Base-by-base conservation (phyloP, 1,140 invertebrate genomes). In the Papilio aristodemus region DNA sequence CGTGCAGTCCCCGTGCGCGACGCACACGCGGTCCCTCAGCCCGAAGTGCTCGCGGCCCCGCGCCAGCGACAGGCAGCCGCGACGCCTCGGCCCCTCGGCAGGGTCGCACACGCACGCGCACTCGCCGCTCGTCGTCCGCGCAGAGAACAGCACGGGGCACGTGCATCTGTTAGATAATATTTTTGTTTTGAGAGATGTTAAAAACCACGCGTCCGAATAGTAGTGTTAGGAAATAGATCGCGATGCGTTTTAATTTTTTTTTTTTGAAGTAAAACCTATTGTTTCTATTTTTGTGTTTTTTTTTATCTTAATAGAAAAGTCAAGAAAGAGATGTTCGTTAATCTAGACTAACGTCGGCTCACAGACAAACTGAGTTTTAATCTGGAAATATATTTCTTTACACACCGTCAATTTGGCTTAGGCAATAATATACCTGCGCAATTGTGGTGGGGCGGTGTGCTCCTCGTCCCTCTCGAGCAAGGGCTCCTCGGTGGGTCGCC, bases 41-140 rank as follows among this genome's bases (percentile, higher is more conserved):
- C 94, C 94, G 80, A 96, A 94, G 81, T 94, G 94, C 75, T 95
- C 95, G 75, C 93, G 94, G 41, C 96, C 96, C 63, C 93, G 92
- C 69, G 94, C 94, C 36, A 94, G 92, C 67, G 93, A 92, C 63
- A 94, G 89, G 78, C 96, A 97, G 71, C 94, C 93, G 43, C 93
- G 90, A 59, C 95, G 92, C n/a, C 92, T 92, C 69, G 93, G 92
- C 11, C 71, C 6, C 27, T 88, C 86, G 0, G 76, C 69, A 85
- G 85, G 85, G 66, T 93, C 93, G 83, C 95, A 96, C 64, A 94
- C 93, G 80, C 96, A 97, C 1, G 92, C 87, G 82, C 95, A 96
- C 4, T 92, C 86, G 54, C 93, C 93, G 62, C 90, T 80, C 2
- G 92, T 90, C 60, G 93, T 91, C 46, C 92, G 93, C 14, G 94